Percentiles rank a stretch among this genome's conserved stretches.
Conservation (phyloP, 2,113 vertebrate genomes). For the Meleagris gallopavo region DNA sequence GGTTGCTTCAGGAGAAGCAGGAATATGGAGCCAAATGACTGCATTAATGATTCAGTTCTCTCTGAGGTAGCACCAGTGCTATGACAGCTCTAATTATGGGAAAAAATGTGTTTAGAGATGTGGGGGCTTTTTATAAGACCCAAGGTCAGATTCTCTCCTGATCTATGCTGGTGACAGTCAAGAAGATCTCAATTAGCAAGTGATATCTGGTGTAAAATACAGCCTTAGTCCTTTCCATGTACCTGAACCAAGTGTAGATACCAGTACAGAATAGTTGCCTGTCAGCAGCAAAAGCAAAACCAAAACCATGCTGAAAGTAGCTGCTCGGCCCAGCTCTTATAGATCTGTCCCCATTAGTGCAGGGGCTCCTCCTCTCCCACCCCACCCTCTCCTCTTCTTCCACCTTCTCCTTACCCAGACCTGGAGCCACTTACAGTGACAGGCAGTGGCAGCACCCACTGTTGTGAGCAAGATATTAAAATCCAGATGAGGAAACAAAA, state of each 20-base stretch:
- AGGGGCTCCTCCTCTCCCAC: not conserved
- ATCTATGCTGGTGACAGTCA: not conserved
- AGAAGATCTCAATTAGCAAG: not conserved
- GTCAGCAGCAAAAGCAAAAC: not conserved
- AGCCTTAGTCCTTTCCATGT: not conserved
- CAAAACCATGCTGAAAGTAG: not conserved
- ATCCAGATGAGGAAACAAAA: not conserved
- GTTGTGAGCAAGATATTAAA: not conserved
- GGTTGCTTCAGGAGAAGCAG: not conserved
- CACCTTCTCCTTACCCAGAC: not conserved
- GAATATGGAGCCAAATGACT: not conserved
- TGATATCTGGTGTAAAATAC: not conserved
- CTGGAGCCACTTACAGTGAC: not conserved
- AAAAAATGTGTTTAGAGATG: not conserved
- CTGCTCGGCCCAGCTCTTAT: not conserved
- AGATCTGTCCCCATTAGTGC: not conserved
- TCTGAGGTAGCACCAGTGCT: not conserved
- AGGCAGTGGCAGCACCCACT: not conserved
- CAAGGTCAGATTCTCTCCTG: not conserved
- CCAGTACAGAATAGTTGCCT: not conserved
- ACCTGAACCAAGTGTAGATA: not conserved
- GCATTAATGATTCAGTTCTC: not conserved
- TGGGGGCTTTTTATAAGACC: not conserved
- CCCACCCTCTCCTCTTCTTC: not conserved
- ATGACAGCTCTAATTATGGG: constrained; percentile 9